Conservation (phyloP, 2,113 vertebrate species). For the Prionailurus viverrinus region DNA sequence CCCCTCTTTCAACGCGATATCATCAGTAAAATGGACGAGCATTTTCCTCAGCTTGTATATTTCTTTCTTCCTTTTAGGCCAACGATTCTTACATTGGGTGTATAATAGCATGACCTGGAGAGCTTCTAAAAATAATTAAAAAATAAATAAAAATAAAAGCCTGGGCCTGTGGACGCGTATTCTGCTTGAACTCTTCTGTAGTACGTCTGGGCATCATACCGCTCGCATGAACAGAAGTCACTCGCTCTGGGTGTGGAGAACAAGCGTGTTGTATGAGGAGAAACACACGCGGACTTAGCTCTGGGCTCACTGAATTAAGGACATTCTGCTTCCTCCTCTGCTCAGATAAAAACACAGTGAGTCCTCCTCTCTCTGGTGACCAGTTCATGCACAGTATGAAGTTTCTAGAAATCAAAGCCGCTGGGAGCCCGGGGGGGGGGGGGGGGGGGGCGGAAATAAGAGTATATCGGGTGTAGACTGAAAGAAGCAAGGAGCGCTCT, state of each 20-base stretch:
- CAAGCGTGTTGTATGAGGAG: rapidly evolving
- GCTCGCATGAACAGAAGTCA: neutral
- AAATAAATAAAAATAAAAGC: neutral
- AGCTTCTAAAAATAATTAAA: neutral
- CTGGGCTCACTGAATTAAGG: neutral
- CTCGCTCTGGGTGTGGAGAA: rapidly evolving
- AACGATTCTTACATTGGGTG: neutral
- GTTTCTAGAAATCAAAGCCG: neutral
- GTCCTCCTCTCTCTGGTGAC: neutral
- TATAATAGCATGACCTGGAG: neutral
- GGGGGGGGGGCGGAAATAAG: neutral
- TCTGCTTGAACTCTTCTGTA: neutral
- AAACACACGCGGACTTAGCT: rapidly evolving
- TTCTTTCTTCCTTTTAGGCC: neutral
- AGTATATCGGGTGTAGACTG: rapidly evolving
- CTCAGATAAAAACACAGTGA: neutral
- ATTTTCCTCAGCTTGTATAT: neutral
- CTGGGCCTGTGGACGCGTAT: neutral
- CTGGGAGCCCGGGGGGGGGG: neutral
- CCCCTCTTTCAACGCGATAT: neutral
- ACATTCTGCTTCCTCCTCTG: neutral
- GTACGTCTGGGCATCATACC: neutral
- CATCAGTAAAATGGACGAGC: neutral
- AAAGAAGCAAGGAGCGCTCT: neutral
- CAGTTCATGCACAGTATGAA: neutral